Percentiles rank a stretch among this genome's conserved stretches.
phyloP scores from a whole-genome alignment of 2,888 invertebrate species.

The Dione juno region DNA sequence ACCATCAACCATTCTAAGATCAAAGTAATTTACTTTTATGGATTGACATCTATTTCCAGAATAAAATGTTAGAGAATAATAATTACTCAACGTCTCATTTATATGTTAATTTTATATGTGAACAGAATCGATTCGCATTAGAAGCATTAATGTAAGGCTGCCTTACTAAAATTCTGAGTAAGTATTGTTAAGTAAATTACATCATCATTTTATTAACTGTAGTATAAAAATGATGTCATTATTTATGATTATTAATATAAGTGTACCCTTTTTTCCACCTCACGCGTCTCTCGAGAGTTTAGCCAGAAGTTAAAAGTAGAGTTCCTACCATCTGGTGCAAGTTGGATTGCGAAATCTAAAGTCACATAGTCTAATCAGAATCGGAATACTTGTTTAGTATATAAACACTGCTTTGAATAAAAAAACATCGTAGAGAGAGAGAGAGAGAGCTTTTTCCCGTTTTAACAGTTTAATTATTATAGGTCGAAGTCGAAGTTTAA shows the following conservation, averaged over 20 bases:
- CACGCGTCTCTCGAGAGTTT: too few relatives aligned
- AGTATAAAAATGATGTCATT: neutral
- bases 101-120: conserved; percentile 4
- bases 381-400: too few relatives aligned
- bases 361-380: too few relatives aligned
- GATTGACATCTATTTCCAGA: neutral
- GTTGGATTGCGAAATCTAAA: too few relatives aligned
- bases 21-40: conserved; percentile 6
- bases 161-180: neutral
- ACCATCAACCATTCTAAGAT: conserved; percentile 10
- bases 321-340: too few relatives aligned
- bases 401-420: too few relatives aligned
- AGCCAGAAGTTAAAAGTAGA: too few relatives aligned
- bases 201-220: neutral
- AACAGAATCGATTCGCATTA: neutral
- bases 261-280: neutral
- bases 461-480: too few relatives aligned
- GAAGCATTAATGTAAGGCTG: too few relatives aligned
- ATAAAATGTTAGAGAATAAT: neutral
- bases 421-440: too few relatives aligned
- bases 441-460: too few relatives aligned
- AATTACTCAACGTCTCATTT: neutral
- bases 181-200: neutral
- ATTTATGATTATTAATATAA: conserved; percentile 1
- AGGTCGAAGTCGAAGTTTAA: too few relatives aligned